Conservation (phyloP, 1,140 invertebrate species). For the Penaeus japonicus region DNA sequence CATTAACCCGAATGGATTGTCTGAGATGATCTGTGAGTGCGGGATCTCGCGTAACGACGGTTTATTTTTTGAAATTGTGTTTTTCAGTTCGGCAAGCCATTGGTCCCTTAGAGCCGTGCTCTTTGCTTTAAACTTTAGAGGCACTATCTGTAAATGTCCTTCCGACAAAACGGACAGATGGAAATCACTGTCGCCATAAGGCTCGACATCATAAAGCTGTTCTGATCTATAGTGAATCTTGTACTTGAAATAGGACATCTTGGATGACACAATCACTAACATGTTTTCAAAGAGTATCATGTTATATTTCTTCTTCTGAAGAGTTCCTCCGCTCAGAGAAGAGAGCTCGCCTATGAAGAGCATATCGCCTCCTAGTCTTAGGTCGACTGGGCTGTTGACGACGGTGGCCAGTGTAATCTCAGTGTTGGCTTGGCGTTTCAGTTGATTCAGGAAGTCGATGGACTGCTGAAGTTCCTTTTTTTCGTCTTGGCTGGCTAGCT, state of each 20-base stretch:
- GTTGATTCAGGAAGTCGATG: constrained; percentile 28
- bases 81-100: constrained; percentile 37
- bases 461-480: neutral
- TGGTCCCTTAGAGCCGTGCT: constrained; percentile 1
- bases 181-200: neutral
- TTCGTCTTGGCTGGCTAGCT: neutral
- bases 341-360: constrained; percentile 28
- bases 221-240: constrained; percentile 39
- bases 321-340: constrained; percentile 13
- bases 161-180: constrained; percentile 23
- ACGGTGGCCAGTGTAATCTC: constrained; percentile 31
- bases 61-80: constrained; percentile 4
- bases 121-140: constrained; percentile 19
- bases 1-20: neutral
- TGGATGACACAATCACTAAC: constrained; percentile 26
- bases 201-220: constrained; percentile 9
- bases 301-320: constrained; percentile 42
- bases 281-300: constrained; percentile 42
- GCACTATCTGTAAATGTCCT: neutral
- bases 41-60: too few relatives aligned
- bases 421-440: constrained; percentile 36
- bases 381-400: constrained; percentile 32
- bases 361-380: constrained; percentile 27
- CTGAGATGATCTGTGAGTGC: too few relatives aligned
- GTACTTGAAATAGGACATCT: constrained; percentile 36